Evolutionary conservation across 2,888 invertebrate species (phyloP).

Genomic region (Rugalucina vietnamica): DNA sequence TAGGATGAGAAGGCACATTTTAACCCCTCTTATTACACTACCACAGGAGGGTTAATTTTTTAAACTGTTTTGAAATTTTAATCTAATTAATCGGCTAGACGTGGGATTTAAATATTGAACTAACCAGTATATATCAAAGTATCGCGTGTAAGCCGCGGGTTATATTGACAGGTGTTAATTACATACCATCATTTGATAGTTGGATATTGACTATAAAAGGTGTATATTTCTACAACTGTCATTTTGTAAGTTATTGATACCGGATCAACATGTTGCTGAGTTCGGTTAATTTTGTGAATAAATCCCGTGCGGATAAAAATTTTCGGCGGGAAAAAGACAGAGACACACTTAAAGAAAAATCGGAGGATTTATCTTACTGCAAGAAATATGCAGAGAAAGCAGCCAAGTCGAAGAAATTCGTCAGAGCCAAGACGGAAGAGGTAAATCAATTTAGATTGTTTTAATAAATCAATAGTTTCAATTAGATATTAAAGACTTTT

Average conservation of each 20-base stretch:
- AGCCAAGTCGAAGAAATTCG: background rate
- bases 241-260: too few species aligned
- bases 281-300: background rate
- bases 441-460: too few species aligned
- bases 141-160: background rate
- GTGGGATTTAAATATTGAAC: slow-evolving; percentile 8
- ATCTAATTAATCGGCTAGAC: slow-evolving; percentile 13
- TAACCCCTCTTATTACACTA: background rate
- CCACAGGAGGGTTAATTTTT: slow-evolving; percentile 6
- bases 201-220: background rate
- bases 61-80: slow-evolving; percentile 16
- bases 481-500: too few species aligned
- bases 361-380: background rate
- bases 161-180: background rate
- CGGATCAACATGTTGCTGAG: background rate
- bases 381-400: background rate
- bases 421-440: background rate
- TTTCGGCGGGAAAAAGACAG: background rate
- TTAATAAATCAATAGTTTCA: too few species aligned
- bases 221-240: background rate
- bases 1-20: background rate
- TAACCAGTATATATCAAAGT: background rate
- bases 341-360: background rate
- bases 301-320: background rate
- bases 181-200: background rate